Evolutionary conservation across 2,888 invertebrate genomes (phyloP), one percentile per base, ranked within the genome.

Genomic region (Ormyrus labotus): DNA sequence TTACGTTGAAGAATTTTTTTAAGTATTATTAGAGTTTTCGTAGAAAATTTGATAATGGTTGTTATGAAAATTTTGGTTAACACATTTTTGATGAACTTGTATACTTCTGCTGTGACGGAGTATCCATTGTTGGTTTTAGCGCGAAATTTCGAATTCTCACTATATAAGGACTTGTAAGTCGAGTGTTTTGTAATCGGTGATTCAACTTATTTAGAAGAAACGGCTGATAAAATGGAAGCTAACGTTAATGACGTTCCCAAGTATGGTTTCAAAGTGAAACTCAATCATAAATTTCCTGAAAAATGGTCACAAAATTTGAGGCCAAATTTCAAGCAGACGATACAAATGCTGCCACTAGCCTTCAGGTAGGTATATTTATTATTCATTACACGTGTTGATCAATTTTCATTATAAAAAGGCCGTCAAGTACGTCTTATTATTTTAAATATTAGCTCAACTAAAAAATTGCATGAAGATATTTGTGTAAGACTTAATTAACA

Each of bases 241-340:
- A 50, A 7, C 5, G 10, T 9, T 0, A 81, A 64, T 3, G 88
- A 89, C 50, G 89, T 93, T 81, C 94, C 96, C 13, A 92, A 93
- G 82, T 94, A 93, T 87, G 96, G 96, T 10, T 92, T 96, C 83
- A 96, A 95, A 90, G 91, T 96, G n/a, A 92, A 92, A 84, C 92
- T 96, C 84, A 93, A 96, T 90, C 95, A 96, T 91, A 92, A 93
- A 83, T 96, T 94, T 92, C 94, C 95, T 0, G 93, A 96, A 87
- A 94, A 93, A 89, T 94, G 95, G 89, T 93, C 93, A 84, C 96
- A 95, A 88, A 92, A 92, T 84, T 91, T 94, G 58, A 91, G 92
- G 82, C 95, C 96, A 8, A 93, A 93, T 83, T 90, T 95, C 9
- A 93, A 92, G 85, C 96, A 96, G 91, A 92, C 96, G 74, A 92